Evolutionary conservation across 1,140 invertebrate genomes (phyloP).

Genomic region (Steinernema khuongi): DNA sequence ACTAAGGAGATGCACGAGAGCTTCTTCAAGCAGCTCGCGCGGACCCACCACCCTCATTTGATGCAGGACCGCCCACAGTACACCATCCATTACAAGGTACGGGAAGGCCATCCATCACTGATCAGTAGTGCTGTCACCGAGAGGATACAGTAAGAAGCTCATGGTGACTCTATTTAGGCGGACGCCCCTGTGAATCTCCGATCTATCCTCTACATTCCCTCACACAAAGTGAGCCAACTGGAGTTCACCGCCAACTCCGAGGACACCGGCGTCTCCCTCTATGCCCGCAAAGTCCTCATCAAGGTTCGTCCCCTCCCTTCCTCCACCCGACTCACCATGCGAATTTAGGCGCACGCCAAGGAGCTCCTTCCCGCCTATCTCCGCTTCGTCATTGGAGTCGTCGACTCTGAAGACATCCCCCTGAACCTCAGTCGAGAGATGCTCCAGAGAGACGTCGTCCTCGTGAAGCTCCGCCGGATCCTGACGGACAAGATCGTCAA

Average conservation of each 20-base stretch:
- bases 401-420: conserved; percentile 96
- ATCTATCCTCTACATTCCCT: conserved; percentile 84
- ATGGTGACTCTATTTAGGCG: conserved; percentile 61
- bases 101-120: too few species aligned
- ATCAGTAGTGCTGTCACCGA: too few species aligned
- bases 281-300: conserved; percentile 63
- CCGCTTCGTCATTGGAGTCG: conserved; percentile 69
- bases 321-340: conserved; percentile 34
- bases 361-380: conserved; percentile 45
- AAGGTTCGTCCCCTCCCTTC: conserved; percentile 37
- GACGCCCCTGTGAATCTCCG: conserved; percentile 86
- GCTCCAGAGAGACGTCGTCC: conserved; percentile 83
- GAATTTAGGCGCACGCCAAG: conserved; percentile 36
- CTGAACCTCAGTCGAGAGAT: conserved; percentile 90
- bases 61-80: conserved; percentile 54
- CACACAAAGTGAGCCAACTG: conserved; percentile 73
- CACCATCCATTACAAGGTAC: conserved; percentile 61
- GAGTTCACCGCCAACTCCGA: conserved; percentile 76
- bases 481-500: conserved; percentile 77
- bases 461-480: conserved; percentile 69
- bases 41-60: conserved; percentile 45
- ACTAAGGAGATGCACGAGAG: conserved; percentile 78
- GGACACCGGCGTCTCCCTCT: conserved; percentile 76
- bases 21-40: conserved; percentile 65
- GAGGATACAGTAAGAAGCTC: background rate